Percentiles rank a stretch among this genome's conserved stretches.
These are phyloP conservation scores for Ciconia nigra DNA, from an alignment of 2,797 vertebrate genomes.

Conservation along the genomic window DNA sequence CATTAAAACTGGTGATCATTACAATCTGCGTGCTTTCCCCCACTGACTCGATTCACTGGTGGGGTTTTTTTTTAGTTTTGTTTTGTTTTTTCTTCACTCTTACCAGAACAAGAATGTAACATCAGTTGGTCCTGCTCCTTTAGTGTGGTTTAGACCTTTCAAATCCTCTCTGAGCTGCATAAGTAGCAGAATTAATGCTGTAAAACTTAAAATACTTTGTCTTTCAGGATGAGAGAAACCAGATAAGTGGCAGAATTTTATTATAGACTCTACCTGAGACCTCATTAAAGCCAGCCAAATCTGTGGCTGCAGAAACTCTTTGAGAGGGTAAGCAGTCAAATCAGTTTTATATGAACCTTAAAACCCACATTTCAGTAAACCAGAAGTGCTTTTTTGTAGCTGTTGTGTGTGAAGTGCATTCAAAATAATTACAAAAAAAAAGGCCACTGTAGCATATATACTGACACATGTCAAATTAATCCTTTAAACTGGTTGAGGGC, in stretches of 20 bases:
- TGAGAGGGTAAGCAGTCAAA: background rate
- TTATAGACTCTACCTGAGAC: slow-evolving; percentile 21
- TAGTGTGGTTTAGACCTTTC: background rate
- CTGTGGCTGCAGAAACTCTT: slow-evolving; percentile 20
- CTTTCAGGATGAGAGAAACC: background rate
- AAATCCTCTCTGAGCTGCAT: background rate
- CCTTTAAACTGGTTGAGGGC: background rate
- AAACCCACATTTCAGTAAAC: background rate
- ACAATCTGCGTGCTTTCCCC: background rate
- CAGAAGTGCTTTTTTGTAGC: background rate
- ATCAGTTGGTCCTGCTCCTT: background rate
- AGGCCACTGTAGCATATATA: background rate
- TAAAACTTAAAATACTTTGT: background rate
- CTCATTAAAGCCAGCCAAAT: slow-evolving; percentile 49
- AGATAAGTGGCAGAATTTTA: background rate
- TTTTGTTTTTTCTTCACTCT: background rate
- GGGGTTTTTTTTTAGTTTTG: background rate
- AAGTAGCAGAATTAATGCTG: background rate
- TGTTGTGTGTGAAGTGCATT: background rate
- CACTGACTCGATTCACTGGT: background rate
- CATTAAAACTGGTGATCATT: background rate
- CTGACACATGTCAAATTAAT: background rate
- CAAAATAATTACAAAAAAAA: background rate
- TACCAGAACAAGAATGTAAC: background rate
- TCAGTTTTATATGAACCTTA: background rate